phyloP scores from a whole-genome alignment of 2,888 invertebrate genomes.

The Eupithecia dodoneata region DNA sequence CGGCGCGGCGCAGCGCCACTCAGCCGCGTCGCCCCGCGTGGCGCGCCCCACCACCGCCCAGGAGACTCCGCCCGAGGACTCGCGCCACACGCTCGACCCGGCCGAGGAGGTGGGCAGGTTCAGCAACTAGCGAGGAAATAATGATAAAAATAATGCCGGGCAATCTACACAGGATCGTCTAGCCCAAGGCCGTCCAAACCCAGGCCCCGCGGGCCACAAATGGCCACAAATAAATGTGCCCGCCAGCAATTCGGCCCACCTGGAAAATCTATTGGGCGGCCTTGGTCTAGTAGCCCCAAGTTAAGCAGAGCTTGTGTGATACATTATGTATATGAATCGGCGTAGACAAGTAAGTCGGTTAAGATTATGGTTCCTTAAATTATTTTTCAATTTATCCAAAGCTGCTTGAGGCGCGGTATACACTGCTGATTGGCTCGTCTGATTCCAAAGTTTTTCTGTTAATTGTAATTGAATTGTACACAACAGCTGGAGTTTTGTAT shows the following conservation, averaged over 20 bases:
- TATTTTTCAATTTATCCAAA: not conserved
- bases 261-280: too few relatives aligned
- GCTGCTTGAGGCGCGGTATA: not conserved
- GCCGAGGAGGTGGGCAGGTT: slow-evolving; percentile 40
- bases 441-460: not conserved
- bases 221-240: too few relatives aligned
- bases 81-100: slow-evolving; percentile 62
- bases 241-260: too few relatives aligned
- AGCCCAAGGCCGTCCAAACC: too few relatives aligned
- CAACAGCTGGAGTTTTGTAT: not conserved
- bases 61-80: slow-evolving; percentile 51
- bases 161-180: not conserved
- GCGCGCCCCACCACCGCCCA: slow-evolving; percentile 71
- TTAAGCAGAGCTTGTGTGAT: too few relatives aligned
- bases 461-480: not conserved
- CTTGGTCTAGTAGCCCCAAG: too few relatives aligned
- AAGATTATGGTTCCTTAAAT: not conserved
- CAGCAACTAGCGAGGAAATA: slow-evolving; percentile 34
- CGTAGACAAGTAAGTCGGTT: not conserved
- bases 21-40: slow-evolving; percentile 86
- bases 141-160: not conserved
- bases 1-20: slow-evolving; percentile 88
- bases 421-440: not conserved
- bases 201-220: too few relatives aligned
- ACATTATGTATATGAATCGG: too few relatives aligned